phyloP scores from a whole-genome alignment of 2,888 invertebrate species.

The Caenorhabditis sp. region DNA sequence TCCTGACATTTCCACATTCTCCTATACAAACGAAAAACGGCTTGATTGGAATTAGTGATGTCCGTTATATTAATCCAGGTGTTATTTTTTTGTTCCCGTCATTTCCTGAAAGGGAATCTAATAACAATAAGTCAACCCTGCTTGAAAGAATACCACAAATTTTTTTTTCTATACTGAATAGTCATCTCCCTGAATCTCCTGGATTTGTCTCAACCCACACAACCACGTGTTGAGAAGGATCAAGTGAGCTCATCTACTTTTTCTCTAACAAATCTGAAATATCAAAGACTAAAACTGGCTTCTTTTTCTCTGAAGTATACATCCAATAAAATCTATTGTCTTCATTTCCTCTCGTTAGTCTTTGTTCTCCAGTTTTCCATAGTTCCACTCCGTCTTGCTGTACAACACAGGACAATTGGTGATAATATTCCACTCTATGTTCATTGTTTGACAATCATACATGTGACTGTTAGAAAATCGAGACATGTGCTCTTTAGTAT shows the following conservation, averaged over 20 bases:
- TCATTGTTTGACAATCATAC: neutral
- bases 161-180: too few relatives aligned
- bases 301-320: neutral
- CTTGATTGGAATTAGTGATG: neutral
- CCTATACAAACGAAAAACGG: neutral
- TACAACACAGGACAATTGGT: constrained; percentile 11
- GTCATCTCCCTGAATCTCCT: too few relatives aligned
- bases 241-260: too few relatives aligned
- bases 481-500: constrained; percentile 31
- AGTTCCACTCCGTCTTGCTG: constrained; percentile 7
- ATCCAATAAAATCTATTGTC: neutral
- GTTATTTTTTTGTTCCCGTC: neutral
- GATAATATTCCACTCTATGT: constrained; percentile 20
- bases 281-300: too few relatives aligned
- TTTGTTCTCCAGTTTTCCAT: constrained; percentile 22
- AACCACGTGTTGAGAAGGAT: too few relatives aligned
- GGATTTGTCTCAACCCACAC: too few relatives aligned
- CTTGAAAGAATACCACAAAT: too few relatives aligned
- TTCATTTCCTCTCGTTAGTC: neutral
- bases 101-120: neutral
- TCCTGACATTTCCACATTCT: neutral
- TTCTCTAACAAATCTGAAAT: too few relatives aligned
- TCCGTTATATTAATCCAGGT: neutral
- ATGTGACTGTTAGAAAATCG: constrained; percentile 28
- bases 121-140: too few relatives aligned